A percentile compares a stretch with the other conserved stretches of the same genome.
Conservation (phyloP, 2,888 invertebrate genomes). For the Drosophila mayaguana region DNA sequence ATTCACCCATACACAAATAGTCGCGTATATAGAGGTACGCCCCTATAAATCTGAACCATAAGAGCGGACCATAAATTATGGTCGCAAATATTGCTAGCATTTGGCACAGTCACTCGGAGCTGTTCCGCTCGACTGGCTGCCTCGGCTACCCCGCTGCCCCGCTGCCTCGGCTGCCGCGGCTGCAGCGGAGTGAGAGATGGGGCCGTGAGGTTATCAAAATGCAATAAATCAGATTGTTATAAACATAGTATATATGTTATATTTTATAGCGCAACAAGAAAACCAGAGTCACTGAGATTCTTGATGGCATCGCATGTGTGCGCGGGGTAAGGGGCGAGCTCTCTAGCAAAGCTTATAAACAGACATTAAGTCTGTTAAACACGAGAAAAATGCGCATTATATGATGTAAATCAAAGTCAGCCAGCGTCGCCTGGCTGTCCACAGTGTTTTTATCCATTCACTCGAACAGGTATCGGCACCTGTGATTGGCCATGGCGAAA, state of each 20-base stretch:
- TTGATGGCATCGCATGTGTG: slow-evolving; percentile 20
- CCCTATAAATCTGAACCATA: slow-evolving; percentile 61
- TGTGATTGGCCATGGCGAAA: slow-evolving; percentile 45
- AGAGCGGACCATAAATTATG: slow-evolving; percentile 66
- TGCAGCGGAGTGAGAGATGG: slow-evolving; percentile 26
- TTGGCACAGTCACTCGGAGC: slow-evolving; percentile 62
- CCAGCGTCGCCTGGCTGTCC: slow-evolving; percentile 53
- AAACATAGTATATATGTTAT: slow-evolving; percentile 16
- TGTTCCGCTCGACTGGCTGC: slow-evolving; percentile 53
- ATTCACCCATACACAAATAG: slow-evolving; percentile 25
- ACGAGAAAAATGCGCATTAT: slow-evolving; percentile 74
- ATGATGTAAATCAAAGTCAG: slow-evolving; percentile 69
- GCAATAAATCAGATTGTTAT: slow-evolving; percentile 78
- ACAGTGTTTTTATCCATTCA: slow-evolving; percentile 63
- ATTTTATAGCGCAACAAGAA: slow-evolving; percentile 62
- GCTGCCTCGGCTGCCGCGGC: slow-evolving; percentile 36
- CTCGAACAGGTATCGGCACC: slow-evolving; percentile 41
- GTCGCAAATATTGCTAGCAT: slow-evolving; percentile 70
- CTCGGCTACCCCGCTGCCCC: slow-evolving; percentile 34
- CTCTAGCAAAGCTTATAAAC: slow-evolving; percentile 56
- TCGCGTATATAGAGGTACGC: slow-evolving; percentile 20
- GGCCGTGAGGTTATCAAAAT: slow-evolving; percentile 75
- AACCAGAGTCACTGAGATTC: slow-evolving; percentile 39
- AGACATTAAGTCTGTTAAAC: slow-evolving; percentile 79
- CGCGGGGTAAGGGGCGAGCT: background rate